Evolutionary conservation across 2,113 vertebrate genomes (phyloP).

Genomic region (Cyprinodon tularosa): DNA sequence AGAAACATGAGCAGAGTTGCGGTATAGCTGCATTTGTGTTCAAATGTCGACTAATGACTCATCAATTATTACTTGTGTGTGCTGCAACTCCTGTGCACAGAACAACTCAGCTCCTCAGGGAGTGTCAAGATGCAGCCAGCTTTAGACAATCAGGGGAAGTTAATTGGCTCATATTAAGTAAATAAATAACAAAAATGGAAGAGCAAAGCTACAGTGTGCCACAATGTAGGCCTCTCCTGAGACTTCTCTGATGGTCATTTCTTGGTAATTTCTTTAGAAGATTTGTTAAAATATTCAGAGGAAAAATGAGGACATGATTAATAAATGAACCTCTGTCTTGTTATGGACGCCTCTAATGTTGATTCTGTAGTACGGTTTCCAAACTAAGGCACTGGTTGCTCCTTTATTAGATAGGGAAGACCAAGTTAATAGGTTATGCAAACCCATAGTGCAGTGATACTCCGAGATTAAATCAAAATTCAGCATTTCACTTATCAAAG

Average conservation of each 20-base stretch:
- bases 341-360: slow-evolving; percentile 29
- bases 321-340: slow-evolving; percentile 47
- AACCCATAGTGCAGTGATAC: slow-evolving; percentile 55
- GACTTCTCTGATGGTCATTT: slow-evolving; percentile 15
- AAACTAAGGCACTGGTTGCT: slow-evolving; percentile 30
- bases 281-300: background rate
- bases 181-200: background rate
- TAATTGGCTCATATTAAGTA: slow-evolving; percentile 44
- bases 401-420: slow-evolving; percentile 54
- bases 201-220: slow-evolving; percentile 40
- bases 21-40: slow-evolving; percentile 48
- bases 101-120: slow-evolving; percentile 51
- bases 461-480: slow-evolving; percentile 69
- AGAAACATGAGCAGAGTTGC: slow-evolving; percentile 36
- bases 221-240: slow-evolving; percentile 30
- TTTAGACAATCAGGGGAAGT: slow-evolving; percentile 33
- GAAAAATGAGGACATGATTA: slow-evolving; percentile 30
- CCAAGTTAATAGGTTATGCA: slow-evolving; percentile 60
- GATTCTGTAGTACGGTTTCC: slow-evolving; percentile 25
- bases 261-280: slow-evolving; percentile 4
- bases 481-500: slow-evolving; percentile 65
- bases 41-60: slow-evolving; percentile 57
- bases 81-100: slow-evolving; percentile 49
- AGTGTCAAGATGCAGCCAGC: slow-evolving; percentile 46
- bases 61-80: slow-evolving; percentile 13